A percentile compares a stretch with the other conserved stretches of the same genome.
These are phyloP conservation scores for Parotocinclus haroldoi DNA, from an alignment of 2,797 vertebrate genomes.

Conservation along the genomic window DNA sequence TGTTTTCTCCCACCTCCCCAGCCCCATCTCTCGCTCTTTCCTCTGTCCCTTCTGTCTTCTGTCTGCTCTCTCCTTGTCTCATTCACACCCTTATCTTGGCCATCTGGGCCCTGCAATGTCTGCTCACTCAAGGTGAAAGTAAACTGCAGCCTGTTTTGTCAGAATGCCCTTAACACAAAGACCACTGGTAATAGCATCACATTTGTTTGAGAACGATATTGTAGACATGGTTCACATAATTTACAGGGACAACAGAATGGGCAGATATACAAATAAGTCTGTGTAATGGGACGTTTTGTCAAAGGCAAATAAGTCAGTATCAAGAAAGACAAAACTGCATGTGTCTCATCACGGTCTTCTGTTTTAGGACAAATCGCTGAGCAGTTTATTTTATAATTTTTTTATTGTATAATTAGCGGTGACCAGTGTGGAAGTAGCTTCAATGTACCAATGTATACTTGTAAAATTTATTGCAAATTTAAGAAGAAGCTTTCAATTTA, in stretches of 20 bases:
- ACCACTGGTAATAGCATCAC: slow-evolving; percentile 18
- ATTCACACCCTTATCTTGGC: slow-evolving; percentile 46
- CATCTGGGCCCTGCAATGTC: slow-evolving; percentile 51
- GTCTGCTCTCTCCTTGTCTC: slow-evolving; percentile 36
- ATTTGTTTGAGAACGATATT: slow-evolving; percentile 18
- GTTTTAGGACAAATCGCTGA: too few relatives aligned
- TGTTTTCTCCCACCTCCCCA: slow-evolving; percentile 15
- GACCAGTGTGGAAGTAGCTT: too few relatives aligned
- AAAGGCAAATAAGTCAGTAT: neutral
- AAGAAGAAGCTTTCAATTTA: too few relatives aligned
- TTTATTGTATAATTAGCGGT: too few relatives aligned
- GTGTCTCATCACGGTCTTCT: too few relatives aligned
- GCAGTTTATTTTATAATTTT: too few relatives aligned
- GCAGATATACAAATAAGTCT: neutral
- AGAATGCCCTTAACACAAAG: slow-evolving; percentile 33
- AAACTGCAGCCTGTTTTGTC: slow-evolving; percentile 44
- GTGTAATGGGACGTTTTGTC: slow-evolving; percentile 3
- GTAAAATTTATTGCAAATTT: too few relatives aligned
- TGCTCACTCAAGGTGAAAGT: slow-evolving; percentile 52
- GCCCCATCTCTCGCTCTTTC: neutral
- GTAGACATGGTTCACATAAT: neutral
- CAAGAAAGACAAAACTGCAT: too few relatives aligned
- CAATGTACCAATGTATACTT: too few relatives aligned
- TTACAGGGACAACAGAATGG: neutral
- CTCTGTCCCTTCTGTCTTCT: slow-evolving; percentile 28